Conservation (phyloP, 2,888 invertebrate species). For the Imbricaverruca yamaguchii region DNA sequence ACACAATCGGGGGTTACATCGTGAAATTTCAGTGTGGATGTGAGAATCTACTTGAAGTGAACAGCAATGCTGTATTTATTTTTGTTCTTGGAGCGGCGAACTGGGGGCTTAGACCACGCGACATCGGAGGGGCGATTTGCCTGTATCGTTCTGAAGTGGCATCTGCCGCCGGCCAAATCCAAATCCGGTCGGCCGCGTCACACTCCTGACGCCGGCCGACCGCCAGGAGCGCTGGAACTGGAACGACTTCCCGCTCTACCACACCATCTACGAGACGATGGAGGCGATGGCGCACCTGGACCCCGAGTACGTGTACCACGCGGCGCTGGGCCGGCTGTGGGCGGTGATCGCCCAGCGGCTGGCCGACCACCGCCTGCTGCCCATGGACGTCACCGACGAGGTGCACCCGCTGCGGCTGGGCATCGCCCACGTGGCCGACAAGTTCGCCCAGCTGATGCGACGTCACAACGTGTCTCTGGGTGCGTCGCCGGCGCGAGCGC, state of each 20-base stretch:
- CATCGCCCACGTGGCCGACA: background rate
- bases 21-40: too few species aligned
- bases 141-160: too few species aligned
- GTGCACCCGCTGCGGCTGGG: slow-evolving; percentile 23
- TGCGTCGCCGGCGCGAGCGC: too few species aligned
- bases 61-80: too few species aligned
- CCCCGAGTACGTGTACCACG: slow-evolving; percentile 38
- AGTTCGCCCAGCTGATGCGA: background rate
- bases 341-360: slow-evolving; percentile 30
- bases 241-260: slow-evolving; percentile 39
- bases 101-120: too few species aligned
- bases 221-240: slow-evolving; percentile 29
- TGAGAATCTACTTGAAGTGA: too few species aligned
- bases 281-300: slow-evolving; percentile 39
- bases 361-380: slow-evolving; percentile 31
- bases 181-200: too few species aligned
- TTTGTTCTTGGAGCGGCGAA: too few species aligned
- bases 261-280: slow-evolving; percentile 40
- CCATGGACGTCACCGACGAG: slow-evolving; percentile 28
- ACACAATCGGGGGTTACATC: too few species aligned
- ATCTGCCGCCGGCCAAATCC: too few species aligned
- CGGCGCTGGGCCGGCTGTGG: slow-evolving; percentile 32
- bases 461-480: background rate
- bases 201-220: background rate
- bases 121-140: too few species aligned